Evolutionary conservation across 2,113 vertebrate species (phyloP), one percentile per base, ranked within the genome.

Genomic region (Myxocyprinus asiaticus): DNA sequence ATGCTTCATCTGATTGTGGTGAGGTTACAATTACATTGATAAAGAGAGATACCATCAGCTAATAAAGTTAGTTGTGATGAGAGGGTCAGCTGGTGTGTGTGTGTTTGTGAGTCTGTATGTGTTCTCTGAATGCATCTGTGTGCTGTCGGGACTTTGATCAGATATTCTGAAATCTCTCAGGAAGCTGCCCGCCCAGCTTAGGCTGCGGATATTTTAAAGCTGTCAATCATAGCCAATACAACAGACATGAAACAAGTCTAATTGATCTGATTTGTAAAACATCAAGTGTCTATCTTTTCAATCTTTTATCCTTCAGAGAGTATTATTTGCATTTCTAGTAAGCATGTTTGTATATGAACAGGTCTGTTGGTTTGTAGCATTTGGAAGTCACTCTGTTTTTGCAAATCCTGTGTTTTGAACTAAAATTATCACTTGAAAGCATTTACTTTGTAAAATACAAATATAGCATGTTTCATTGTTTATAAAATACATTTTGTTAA

Each of bases 1-100:
- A 75, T 80, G 81, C 83, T 84, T 79, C 72, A 77, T 71, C 75
- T 88, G 86, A 88, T 88, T 85, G 75, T 84, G 76, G 47, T 56
- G 63, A 85, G 82, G 86, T 85, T 89, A 80, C 71, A 84, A 56
- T 88, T 77, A 77, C 70, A 73, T 43, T 17, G n/a, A 76, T 70
- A 77, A 67, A 67, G 58, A 64, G 6, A 66, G 12, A 79, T 67
- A 69, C 5, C 48, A 70, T 42, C 44, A n/a, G 50, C 66, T 69
- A 8, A 53, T 61, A 43, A 75, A 62, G 56, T 48, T 15, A 56
- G 33, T 15, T 72, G 53, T 72, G 48, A 74, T 66, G 15, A 65
- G 11, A 72, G 61, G 53, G 55, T 80, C 73, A 42, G 66, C 47
- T 66, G 53, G 33, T 74, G 15, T 67, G 50, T 72, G 51, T 64